Conservation (phyloP, 2,113 vertebrate species). For the Oxygymnocypris stewartii region DNA sequence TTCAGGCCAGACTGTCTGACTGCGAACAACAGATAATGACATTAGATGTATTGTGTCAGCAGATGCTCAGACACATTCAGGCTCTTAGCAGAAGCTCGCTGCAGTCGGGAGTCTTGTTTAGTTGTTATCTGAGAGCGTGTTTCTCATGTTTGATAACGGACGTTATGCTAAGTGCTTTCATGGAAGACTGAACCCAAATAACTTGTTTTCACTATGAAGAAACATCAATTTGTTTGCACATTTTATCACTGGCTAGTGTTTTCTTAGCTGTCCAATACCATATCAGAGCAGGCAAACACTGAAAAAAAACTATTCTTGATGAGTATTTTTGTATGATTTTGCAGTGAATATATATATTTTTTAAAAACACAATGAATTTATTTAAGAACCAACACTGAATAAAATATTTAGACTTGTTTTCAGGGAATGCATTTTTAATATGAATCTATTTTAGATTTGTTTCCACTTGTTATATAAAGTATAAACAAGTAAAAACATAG, state of each 20-base stretch:
- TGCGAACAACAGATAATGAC: constrained; percentile 45
- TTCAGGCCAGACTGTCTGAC: constrained; percentile 45
- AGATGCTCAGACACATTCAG: constrained; percentile 31
- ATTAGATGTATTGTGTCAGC: constrained; percentile 44
- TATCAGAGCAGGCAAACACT: not conserved
- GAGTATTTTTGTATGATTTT: not conserved
- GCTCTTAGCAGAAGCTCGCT: constrained; percentile 45
- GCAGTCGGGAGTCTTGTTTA: constrained; percentile 30
- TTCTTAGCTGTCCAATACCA: not conserved
- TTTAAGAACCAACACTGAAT: not conserved
- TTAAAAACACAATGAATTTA: not conserved
- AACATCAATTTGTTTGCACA: not conserved
- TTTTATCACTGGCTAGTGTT: not conserved
- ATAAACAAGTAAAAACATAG: not conserved
- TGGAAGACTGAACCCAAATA: not conserved
- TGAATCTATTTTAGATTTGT: not conserved
- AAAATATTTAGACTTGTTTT: not conserved
- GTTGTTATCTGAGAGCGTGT: constrained; percentile 41
- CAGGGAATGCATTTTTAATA: no score
- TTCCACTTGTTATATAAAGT: not conserved
- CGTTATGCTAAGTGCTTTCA: not conserved
- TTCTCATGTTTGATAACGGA: constrained; percentile 9
- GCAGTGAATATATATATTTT: not conserved
- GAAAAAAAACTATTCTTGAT: not conserved
- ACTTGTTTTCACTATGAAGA: not conserved